A percentile compares a stretch with the other conserved stretches of the same genome.
These are phyloP conservation scores for Prionailurus viverrinus DNA, from an alignment of 2,113 vertebrate genomes.

Conservation along the genomic window DNA sequence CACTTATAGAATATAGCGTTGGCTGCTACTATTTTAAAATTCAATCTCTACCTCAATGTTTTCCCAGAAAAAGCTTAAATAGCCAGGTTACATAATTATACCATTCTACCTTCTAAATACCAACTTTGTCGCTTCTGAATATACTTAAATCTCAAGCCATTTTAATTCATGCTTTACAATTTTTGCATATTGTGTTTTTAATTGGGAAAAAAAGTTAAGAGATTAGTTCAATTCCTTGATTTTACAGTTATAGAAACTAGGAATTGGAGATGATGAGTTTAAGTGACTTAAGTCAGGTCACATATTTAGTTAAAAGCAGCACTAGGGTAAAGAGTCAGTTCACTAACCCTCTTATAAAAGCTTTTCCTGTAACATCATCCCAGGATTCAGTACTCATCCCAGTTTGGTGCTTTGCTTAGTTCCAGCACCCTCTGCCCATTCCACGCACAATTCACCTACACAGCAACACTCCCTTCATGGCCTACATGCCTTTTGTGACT, in stretches of 20 bases:
- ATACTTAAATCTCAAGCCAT: conserved; percentile 27
- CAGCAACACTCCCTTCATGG: background rate
- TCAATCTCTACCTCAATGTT: background rate
- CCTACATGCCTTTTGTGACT: background rate
- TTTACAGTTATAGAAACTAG: conserved; percentile 26
- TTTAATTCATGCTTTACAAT: conserved; percentile 41
- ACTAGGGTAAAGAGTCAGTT: background rate
- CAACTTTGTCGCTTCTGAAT: conserved; percentile 47
- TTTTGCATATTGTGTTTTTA: conserved; percentile 59
- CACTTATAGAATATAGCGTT: background rate
- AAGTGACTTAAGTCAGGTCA: conserved; percentile 1
- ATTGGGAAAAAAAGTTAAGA: conserved; percentile 57
- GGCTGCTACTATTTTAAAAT: conserved; percentile 56
- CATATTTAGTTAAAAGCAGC: background rate
- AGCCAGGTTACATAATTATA: conserved; percentile 53
- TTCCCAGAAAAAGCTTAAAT: conserved; percentile 51
- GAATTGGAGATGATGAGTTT: background rate
- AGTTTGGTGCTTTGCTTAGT: background rate
- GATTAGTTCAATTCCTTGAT: conserved; percentile 53
- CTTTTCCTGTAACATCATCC: background rate
- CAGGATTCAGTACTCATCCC: background rate
- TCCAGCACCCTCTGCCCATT: background rate
- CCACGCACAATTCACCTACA: background rate
- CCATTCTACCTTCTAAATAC: conserved; percentile 59
- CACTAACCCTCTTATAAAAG: background rate